Evolutionary conservation across 2,888 invertebrate genomes (phyloP).

Genomic region (Heliconius aoede): DNA sequence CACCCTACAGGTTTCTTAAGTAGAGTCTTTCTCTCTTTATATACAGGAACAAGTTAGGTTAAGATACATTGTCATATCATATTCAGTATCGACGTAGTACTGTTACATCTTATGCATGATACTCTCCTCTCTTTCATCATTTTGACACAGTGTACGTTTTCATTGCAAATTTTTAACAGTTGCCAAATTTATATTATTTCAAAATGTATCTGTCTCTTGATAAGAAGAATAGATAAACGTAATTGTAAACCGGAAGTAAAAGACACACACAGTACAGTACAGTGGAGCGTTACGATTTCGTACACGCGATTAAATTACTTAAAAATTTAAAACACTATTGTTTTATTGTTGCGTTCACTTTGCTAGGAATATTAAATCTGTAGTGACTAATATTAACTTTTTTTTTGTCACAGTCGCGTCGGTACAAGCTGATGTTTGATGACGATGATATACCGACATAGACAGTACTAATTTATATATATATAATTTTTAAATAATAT

Average conservation of each 20-base stretch:
- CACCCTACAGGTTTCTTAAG: not conserved
- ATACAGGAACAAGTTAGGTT: not conserved
- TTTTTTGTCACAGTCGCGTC: no score
- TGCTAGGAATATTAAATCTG: not conserved
- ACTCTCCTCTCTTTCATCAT: no score
- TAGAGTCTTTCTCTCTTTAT: not conserved
- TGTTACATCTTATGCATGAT: not conserved
- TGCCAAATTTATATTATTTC: conserved; percentile 2
- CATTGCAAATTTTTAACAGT: not conserved
- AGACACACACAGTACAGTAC: no score
- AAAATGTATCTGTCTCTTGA: not conserved
- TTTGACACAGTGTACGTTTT: not conserved
- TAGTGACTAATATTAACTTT: not conserved
- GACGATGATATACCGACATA: no score
- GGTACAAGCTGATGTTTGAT: no score
- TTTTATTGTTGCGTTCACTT: no score
- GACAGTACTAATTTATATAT: no score
- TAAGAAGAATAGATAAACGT: not conserved
- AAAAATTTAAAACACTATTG: no score
- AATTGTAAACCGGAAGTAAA: not conserved
- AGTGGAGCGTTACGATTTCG: not conserved
- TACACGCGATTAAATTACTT: not conserved
- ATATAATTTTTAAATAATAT: no score
- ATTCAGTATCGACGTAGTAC: not conserved
- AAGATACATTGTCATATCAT: not conserved